These are phyloP conservation scores for Sinella curviseta DNA, from an alignment of 1,140 invertebrate genomes.

Conservation along the genomic window DNA sequence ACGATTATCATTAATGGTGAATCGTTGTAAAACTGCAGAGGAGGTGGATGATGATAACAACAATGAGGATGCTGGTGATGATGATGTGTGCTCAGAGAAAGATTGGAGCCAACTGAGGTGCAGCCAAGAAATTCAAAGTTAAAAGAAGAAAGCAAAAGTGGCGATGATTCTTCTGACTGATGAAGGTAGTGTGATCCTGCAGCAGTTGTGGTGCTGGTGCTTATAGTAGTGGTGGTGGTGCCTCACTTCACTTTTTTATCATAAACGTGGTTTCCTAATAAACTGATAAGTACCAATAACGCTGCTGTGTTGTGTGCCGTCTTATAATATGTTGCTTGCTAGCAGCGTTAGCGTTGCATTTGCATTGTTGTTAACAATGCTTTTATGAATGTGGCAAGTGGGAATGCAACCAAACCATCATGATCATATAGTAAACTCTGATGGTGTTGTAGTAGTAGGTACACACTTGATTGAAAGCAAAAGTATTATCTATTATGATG, in stretches of 20 bases:
- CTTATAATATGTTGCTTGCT: neutral
- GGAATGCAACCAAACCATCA: neutral
- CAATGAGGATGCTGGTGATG: neutral
- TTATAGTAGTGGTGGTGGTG: neutral
- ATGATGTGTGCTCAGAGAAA: slow-evolving; percentile 18
- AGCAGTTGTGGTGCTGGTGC: too few species aligned
- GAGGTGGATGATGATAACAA: neutral
- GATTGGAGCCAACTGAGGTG: slow-evolving; percentile 21
- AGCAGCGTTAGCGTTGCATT: neutral
- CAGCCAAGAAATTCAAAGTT: slow-evolving; percentile 21
- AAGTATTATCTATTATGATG: slow-evolving; percentile 1
- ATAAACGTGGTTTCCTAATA: slow-evolving; percentile 14
- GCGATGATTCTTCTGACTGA: neutral
- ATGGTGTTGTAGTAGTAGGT: neutral
- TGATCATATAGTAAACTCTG: neutral
- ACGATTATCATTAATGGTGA: neutral
- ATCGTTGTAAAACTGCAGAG: neutral
- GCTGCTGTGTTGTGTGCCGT: neutral
- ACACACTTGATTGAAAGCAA: slow-evolving; percentile 20
- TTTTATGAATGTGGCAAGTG: too few species aligned
- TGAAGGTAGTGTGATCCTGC: neutral
- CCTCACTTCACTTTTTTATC: slow-evolving; percentile 12
- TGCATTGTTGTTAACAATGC: neutral
- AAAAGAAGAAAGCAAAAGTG: slow-evolving; percentile 21
- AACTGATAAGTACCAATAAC: slow-evolving; percentile 13